Evolutionary conservation across 2,113 vertebrate species (phyloP), one percentile per base, ranked within the genome.

Genomic region (Callithrix jacchus): DNA sequence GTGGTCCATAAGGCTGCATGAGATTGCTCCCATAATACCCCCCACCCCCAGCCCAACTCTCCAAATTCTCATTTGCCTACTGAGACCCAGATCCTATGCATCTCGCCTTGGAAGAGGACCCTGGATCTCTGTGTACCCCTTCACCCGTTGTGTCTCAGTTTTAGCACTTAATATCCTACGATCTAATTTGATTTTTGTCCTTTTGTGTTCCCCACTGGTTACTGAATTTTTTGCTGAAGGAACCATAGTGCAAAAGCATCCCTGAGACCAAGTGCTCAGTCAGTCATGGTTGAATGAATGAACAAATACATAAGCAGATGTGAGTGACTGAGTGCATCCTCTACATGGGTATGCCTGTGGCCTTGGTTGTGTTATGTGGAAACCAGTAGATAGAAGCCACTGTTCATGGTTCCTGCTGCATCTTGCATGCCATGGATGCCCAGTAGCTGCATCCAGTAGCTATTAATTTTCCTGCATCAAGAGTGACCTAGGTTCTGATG

Each of bases 351-450:
- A 0, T 21, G 32, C 64, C 1, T 1, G 0, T 14, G 92, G 45
- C 49, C 56, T 27, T 27, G 64, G 30, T 5, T 5, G 25, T 64
- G 14, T 45, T 40, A 2, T 2, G 5, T 12, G 45, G 76, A 47
- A 35, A 3, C 12, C n/a, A 23, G 37, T 49, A 76, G 56, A 9
- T 0, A 10, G 66, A 76, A 45, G 6, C 64, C 14, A 40, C 27
- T 58, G 30, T 11, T 23, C 6, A 21, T 35, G 14, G 32, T 54
- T 77, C 5, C 6, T 0, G 0, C 23, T 5, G 17, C 1, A 0
- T 54, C 40, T 37, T 8, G 2, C 14, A 23, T 8, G 52, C 52
- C 0, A 0, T 1, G 6, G 6, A 32, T 23, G 25, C 45, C 18
- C 40, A 21, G 16, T 8, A 42, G 30, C 71, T 47, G 12, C 25